phyloP scores from a whole-genome alignment of 1,140 invertebrate species.

The Sinonovacula constricta region DNA sequence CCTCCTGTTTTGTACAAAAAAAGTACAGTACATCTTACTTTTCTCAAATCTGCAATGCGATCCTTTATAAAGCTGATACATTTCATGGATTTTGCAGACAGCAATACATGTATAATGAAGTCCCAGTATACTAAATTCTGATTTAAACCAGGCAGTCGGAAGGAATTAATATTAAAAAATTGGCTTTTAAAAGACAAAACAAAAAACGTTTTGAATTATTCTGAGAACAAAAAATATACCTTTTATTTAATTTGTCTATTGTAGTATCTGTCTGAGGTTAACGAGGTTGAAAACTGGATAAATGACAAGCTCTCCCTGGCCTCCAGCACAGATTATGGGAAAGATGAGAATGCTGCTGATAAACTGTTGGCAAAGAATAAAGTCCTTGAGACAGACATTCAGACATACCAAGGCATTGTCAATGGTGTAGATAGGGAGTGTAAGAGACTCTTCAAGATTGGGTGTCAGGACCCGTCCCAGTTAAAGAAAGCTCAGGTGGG shows the following conservation, averaged over 20 bases:
- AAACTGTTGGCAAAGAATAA: constrained; percentile 99
- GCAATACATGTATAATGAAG: too few relatives aligned
- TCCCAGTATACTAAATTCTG: too few relatives aligned
- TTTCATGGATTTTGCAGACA: too few relatives aligned
- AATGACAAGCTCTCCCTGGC: constrained; percentile 99
- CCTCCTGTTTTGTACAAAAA: too few relatives aligned
- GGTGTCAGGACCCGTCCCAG: constrained; percentile 87
- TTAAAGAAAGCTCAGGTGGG: constrained; percentile 87
- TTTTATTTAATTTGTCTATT: constrained; percentile 39
- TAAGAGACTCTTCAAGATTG: constrained; percentile 85
- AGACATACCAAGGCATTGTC: constrained; percentile 95
- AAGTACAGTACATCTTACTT: too few relatives aligned
- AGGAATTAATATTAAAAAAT: too few relatives aligned
- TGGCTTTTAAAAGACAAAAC: too few relatives aligned
- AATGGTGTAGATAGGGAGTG: constrained; percentile 94
- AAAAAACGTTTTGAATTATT: background rate
- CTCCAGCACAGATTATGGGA: constrained; percentile 94
- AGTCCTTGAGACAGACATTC: constrained; percentile 90
- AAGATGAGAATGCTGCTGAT: constrained; percentile 99
- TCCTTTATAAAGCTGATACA: too few relatives aligned
- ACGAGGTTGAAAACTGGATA: constrained; percentile 99
- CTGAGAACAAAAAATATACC: background rate
- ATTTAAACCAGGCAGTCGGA: too few relatives aligned
- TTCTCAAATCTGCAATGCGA: too few relatives aligned
- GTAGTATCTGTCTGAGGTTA: constrained; percentile 99